Evolutionary conservation across 2,797 vertebrate genomes (phyloP).

Genomic region (Octomys mimax): DNA sequence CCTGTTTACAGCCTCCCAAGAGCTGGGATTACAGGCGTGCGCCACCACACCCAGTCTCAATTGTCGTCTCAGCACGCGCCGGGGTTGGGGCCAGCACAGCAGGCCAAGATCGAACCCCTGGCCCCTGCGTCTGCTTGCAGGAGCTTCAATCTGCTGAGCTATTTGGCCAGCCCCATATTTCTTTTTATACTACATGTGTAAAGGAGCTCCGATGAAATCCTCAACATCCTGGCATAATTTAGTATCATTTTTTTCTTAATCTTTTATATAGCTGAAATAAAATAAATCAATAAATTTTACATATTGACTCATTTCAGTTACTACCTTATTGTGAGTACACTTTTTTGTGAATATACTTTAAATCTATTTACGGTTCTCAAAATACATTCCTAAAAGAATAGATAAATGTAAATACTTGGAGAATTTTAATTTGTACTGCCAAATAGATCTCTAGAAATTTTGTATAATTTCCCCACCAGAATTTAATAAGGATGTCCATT

Average conservation of each 20-base stretch:
- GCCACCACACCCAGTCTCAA: no score
- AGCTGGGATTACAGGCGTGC: no score
- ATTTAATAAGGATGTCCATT: neutral
- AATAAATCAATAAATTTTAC: neutral
- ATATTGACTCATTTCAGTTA: conserved; percentile 42
- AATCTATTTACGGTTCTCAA: neutral
- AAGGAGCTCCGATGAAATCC: neutral
- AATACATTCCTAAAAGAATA: neutral
- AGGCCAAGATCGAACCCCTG: no score
- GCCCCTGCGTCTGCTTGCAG: no score
- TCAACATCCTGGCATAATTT: neutral
- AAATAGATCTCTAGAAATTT: conserved; percentile 55
- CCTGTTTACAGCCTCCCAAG: no score
- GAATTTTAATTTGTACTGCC: conserved; percentile 7
- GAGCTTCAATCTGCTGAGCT: no score
- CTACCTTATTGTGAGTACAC: neutral
- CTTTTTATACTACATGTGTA: neutral
- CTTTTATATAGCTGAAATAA: neutral
- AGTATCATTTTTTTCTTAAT: conserved; percentile 39
- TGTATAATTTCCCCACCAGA: conserved; percentile 1
- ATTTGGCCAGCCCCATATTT: neutral
- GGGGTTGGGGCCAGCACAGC: no score
- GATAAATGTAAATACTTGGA: neutral
- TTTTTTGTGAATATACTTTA: conserved; percentile 25
- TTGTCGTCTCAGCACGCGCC: no score